Evolutionary conservation across 2,888 invertebrate genomes (phyloP), one percentile per base, ranked within the genome.

Genomic region (Polia nebulosa): DNA sequence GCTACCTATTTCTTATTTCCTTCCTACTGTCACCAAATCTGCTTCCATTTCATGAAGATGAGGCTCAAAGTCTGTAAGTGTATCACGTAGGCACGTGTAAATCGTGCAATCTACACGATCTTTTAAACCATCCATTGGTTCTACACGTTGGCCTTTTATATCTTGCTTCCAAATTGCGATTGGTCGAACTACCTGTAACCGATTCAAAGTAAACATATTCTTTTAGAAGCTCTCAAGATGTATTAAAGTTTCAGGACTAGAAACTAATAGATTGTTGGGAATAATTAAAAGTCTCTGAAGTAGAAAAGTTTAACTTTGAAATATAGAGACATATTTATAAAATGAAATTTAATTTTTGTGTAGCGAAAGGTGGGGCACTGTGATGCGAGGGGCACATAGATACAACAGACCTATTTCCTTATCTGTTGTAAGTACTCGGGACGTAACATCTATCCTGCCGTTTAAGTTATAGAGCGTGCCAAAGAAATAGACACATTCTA

Each of bases 131-230:
- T 17, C 29, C 25, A 39, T 73, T 49, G 73, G 39, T 20, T 60
- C 45, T 20, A 20, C 2, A 36, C 15, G 20, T 39, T 39, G 1
- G n/a, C 13, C 13, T 75, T 69, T 65, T 29, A 44, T 74, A 74
- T 25, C 36, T 17, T 20, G 0, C 17, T 52, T 15, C 29, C 29
- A 64, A 75, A 36, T 52, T 75, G 36, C 15, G 36, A 52, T 44
- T 75, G 75, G 44, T 49, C 20, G 39, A 36, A 27, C n/a, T n/a
- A n/a, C 66, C 3, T 29, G n/a, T 22, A 51, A 74, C 74, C 36
- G 17, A 64, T 22, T 69, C 66, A 52, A 44, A 74, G 51, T 9
- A 66, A 65, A 65, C 34, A 36, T 36, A 74, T 68, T 65, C 8
- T 51, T 65, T 69, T 44, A 29, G 29, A 52, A 44, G 41, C 69